phyloP scores from a whole-genome alignment of 2,888 invertebrate species.

The Boloria euphrosyne region DNA sequence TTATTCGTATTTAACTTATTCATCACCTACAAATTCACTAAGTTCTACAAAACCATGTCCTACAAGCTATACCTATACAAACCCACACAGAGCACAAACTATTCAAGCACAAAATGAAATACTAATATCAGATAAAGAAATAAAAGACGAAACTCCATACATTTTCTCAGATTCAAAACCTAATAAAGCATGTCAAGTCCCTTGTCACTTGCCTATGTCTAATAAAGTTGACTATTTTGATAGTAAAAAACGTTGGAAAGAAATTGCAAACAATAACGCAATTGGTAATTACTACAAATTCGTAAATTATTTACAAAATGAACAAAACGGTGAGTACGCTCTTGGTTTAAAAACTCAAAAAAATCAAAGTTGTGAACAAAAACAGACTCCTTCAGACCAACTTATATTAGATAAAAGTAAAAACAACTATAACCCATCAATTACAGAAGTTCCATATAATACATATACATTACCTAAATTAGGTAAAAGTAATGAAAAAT shows the following conservation, averaged over 20 bases:
- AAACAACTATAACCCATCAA: too few species aligned
- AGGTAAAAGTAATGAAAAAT: too few species aligned
- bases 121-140: neutral
- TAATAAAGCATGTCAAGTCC: neutral
- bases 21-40: neutral
- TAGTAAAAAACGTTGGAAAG: neutral
- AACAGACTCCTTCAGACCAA: too few species aligned
- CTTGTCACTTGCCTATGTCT: neutral
- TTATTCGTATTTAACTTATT: neutral
- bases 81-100: neutral
- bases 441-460: too few species aligned
- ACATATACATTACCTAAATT: too few species aligned
- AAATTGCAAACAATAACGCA: neutral
- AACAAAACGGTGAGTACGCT: neutral
- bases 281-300: neutral
- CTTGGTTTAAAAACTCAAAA: too few species aligned
- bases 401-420: too few species aligned
- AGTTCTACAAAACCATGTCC: neutral
- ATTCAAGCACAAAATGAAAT: neutral
- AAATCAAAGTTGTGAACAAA: neutral
- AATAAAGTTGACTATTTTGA: constrained; percentile 1
- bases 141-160: neutral
- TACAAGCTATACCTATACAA: neutral
- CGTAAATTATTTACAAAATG: neutral
- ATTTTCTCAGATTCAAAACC: neutral